These are phyloP conservation scores for Trypoxylon attenuatum DNA, from an alignment of 2,888 invertebrate genomes.

Conservation along the genomic window DNA sequence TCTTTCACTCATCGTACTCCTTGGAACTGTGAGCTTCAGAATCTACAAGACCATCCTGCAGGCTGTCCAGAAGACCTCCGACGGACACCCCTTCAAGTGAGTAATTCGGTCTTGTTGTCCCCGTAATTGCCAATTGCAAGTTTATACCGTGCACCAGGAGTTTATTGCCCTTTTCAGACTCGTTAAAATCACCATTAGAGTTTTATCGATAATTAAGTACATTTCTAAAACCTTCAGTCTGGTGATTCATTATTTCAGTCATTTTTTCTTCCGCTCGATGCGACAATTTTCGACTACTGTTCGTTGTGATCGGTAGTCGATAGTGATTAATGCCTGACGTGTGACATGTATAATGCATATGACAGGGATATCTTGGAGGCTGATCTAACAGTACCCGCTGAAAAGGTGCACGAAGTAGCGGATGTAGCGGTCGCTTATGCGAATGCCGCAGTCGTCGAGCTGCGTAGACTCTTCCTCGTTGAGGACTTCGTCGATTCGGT, in stretches of 20 bases:
- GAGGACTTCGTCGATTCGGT: conserved; percentile 97
- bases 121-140: too few relatives aligned
- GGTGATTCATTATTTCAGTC: too few relatives aligned
- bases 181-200: too few relatives aligned
- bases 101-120: too few relatives aligned
- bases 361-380: conserved; percentile 87
- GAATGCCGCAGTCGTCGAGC: conserved; percentile 87
- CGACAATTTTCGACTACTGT: too few relatives aligned
- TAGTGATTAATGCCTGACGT: neutral
- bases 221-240: too few relatives aligned
- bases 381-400: conserved; percentile 91
- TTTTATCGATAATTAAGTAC: too few relatives aligned
- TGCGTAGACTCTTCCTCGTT: conserved; percentile 95
- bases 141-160: too few relatives aligned
- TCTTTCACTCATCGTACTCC: conserved; percentile 88
- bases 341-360: conserved; percentile 19
- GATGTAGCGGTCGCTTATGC: conserved; percentile 91
- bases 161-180: too few relatives aligned
- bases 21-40: conserved; percentile 93
- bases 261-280: too few relatives aligned
- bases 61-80: conserved; percentile 96
- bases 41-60: conserved; percentile 97
- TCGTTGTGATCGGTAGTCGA: too few relatives aligned
- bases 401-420: conserved; percentile 92
- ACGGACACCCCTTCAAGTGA: conserved; percentile 99